A percentile compares a stretch with the other conserved stretches of the same genome.
These are phyloP conservation scores for Euwallacea similis DNA, from an alignment of 1,140 invertebrate species.

Conservation along the genomic window DNA sequence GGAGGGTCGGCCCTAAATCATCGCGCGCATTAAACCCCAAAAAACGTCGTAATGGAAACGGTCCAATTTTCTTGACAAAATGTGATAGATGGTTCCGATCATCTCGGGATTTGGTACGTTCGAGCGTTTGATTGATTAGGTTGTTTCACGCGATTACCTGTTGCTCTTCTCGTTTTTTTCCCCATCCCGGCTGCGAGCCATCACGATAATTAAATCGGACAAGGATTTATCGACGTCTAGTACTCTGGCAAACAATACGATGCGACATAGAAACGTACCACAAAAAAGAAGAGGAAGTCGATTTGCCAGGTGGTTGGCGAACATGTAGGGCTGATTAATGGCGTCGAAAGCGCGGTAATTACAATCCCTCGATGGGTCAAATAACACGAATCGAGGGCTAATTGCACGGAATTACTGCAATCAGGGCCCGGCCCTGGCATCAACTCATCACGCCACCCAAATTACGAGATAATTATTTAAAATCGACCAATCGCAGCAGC, in stretches of 20 bases:
- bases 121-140: conserved; percentile 28
- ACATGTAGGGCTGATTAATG: conserved; percentile 23
- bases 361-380: conserved; percentile 33
- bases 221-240: background rate
- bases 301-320: conserved; percentile 16
- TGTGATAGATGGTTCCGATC: conserved; percentile 33
- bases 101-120: conserved; percentile 16
- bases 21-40: conserved; percentile 12
- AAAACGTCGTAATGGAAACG: conserved; percentile 20
- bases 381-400: conserved; percentile 37
- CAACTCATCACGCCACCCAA: conserved; percentile 35
- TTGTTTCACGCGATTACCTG: conserved; percentile 34
- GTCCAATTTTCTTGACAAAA: conserved; percentile 35
- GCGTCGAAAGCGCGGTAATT: conserved; percentile 32
- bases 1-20: conserved; percentile 26
- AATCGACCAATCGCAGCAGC: conserved; percentile 31
- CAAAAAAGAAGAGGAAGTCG: background rate
- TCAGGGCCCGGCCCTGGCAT: conserved; percentile 28
- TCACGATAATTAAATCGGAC: conserved; percentile 8
- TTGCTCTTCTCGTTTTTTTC: conserved; percentile 9
- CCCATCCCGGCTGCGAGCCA: background rate
- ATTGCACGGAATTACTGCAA: conserved; percentile 33
- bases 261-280: background rate
- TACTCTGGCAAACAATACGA: background rate
- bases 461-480: conserved; percentile 35